phyloP scores from a whole-genome alignment of 2,797 vertebrate genomes.

The Lutjanus campechanus region DNA sequence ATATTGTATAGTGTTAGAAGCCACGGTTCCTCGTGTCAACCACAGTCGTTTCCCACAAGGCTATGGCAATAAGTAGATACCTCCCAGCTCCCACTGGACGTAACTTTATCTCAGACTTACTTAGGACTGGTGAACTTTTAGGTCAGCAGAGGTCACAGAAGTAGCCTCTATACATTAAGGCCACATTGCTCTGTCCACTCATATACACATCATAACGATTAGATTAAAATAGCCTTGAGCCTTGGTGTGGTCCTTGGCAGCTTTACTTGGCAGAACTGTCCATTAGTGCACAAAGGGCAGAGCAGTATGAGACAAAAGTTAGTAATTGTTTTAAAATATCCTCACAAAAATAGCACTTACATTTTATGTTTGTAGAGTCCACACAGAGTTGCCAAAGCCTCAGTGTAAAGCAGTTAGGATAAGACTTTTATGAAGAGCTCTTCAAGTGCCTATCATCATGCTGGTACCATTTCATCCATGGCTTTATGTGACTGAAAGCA shows the following conservation, averaged over 20 bases:
- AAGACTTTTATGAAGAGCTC: conserved; percentile 77
- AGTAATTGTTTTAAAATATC: conserved; percentile 40
- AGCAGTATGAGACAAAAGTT: conserved; percentile 46
- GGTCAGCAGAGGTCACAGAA: conserved; percentile 71
- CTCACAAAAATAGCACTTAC: conserved; percentile 26
- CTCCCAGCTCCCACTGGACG: conserved; percentile 61
- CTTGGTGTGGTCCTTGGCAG: conserved; percentile 43
- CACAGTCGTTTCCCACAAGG: conserved; percentile 63
- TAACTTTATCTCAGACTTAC: conserved; percentile 78
- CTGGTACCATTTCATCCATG: conserved; percentile 74
- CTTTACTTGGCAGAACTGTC: conserved; percentile 48
- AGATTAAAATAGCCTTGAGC: conserved; percentile 69
- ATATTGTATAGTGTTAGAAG: conserved; percentile 48
- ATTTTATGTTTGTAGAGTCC: conserved; percentile 48
- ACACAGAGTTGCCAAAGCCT: conserved; percentile 47
- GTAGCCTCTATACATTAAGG: conserved; percentile 65
- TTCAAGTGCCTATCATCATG: conserved; percentile 63
- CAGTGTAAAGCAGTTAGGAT: conserved; percentile 53
- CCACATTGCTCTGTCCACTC: conserved; percentile 68
- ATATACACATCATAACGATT: conserved; percentile 68
- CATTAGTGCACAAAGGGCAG: conserved; percentile 50
- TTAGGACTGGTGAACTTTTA: conserved; percentile 69
- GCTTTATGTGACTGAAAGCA: conserved; percentile 81
- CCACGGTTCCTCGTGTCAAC: conserved; percentile 54
- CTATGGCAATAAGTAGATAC: conserved; percentile 69